Percentiles rank a stretch among this genome's conserved stretches.
These are phyloP conservation scores for Pangasius sanitwongsei DNA, from an alignment of 2,797 vertebrate genomes.

Conservation along the genomic window DNA sequence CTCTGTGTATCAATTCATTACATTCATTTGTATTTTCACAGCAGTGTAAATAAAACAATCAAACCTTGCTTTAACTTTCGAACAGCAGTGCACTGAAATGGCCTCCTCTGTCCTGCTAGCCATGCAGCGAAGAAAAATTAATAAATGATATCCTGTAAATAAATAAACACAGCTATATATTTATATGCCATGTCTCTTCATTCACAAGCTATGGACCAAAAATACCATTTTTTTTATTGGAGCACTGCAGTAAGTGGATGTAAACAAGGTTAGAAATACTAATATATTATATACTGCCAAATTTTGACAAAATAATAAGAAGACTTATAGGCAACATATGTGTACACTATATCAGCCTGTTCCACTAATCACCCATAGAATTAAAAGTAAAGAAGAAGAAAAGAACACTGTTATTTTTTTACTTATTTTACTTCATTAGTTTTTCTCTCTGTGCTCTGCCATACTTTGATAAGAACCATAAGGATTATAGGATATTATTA, in stretches of 20 bases:
- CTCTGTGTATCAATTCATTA: not conserved
- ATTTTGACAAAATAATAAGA: not conserved
- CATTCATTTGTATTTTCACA: not conserved
- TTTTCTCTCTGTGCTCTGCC: not conserved
- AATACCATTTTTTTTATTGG: not conserved
- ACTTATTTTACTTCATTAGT: not conserved
- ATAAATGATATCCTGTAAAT: slow-evolving; percentile 1
- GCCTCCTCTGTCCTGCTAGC: not conserved
- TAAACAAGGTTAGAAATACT: not conserved
- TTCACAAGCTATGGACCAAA: not conserved
- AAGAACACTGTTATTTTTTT: not conserved
- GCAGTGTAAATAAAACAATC: not conserved
- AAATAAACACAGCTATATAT: not conserved
- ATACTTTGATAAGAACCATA: slow-evolving; percentile 1
- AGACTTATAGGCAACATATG: not conserved
- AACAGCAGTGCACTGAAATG: not conserved
- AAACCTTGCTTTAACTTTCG: not conserved
- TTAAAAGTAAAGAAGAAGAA: not conserved
- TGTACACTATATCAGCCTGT: no score
- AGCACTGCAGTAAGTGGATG: not conserved
- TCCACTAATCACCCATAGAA: not conserved
- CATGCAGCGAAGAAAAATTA: not conserved
- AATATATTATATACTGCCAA: not conserved
- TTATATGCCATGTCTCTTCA: not conserved
- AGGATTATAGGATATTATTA: slow-evolving; percentile 23